phyloP scores from a whole-genome alignment of 1,140 invertebrate species.

The Diorhabda sublineata region DNA sequence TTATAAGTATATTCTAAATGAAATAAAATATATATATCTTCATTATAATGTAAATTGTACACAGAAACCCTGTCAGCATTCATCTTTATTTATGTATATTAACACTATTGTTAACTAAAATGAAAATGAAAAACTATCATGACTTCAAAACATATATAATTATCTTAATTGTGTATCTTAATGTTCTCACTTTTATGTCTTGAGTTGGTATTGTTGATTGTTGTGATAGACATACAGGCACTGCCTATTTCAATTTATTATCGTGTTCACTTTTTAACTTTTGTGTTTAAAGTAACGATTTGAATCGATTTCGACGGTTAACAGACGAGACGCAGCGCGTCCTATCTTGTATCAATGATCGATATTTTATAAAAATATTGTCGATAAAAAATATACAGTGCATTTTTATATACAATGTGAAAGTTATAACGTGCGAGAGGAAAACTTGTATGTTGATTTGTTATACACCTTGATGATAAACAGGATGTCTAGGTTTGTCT shows the following conservation, averaged over 20 bases:
- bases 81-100: not conserved
- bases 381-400: too few species aligned
- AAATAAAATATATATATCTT: not conserved
- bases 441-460: too few species aligned
- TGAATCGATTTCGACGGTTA: too few species aligned
- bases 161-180: conserved; percentile 1
- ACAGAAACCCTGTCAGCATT: not conserved
- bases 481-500: too few species aligned
- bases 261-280: not conserved
- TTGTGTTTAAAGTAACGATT: not conserved
- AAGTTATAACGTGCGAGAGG: too few species aligned
- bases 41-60: not conserved
- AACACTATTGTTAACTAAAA: not conserved
- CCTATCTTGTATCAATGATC: too few species aligned
- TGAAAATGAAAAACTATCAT: not conserved
- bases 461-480: too few species aligned
- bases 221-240: not conserved
- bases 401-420: too few species aligned
- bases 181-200: not conserved
- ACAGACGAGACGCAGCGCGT: too few species aligned
- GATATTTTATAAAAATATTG: too few species aligned
- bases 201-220: not conserved
- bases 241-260: conserved; percentile 1
- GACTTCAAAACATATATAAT: not conserved
- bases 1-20: too few species aligned